phyloP scores from a whole-genome alignment of 1,140 invertebrate genomes.

The Hylyphantes graminicola region DNA sequence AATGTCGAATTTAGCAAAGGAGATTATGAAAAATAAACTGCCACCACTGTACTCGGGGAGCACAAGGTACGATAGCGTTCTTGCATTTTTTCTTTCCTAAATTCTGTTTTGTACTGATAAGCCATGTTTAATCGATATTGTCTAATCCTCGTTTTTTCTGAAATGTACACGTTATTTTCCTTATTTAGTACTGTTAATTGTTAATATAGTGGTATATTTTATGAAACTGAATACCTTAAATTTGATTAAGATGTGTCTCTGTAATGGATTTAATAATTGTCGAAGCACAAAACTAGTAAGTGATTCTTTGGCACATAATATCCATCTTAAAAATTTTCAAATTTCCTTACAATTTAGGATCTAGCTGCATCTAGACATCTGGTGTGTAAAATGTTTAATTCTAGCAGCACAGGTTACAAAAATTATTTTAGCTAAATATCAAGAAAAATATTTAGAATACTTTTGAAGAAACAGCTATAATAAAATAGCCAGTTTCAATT shows the following conservation, averaged over 20 bases:
- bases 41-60: constrained; percentile 52
- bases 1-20: constrained; percentile 34
- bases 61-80: constrained; percentile 26
- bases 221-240: background rate
- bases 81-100: background rate
- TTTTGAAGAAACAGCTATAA: no score
- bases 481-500: no score
- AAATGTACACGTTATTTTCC: background rate
- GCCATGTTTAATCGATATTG: background rate
- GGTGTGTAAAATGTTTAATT: no score
- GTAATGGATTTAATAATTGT: background rate
- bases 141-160: background rate
- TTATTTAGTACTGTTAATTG: no score
- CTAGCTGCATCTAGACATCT: no score
- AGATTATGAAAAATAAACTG: constrained; percentile 57
- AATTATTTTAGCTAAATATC: no score
- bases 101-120: background rate
- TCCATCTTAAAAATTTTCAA: no score
- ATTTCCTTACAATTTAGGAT: no score
- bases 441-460: no score
- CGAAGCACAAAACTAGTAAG: no score
- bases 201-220: background rate
- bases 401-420: no score
- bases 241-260: background rate
- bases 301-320: no score